Conservation (phyloP, 2,113 vertebrate species). For the Calyptomena viridis region DNA sequence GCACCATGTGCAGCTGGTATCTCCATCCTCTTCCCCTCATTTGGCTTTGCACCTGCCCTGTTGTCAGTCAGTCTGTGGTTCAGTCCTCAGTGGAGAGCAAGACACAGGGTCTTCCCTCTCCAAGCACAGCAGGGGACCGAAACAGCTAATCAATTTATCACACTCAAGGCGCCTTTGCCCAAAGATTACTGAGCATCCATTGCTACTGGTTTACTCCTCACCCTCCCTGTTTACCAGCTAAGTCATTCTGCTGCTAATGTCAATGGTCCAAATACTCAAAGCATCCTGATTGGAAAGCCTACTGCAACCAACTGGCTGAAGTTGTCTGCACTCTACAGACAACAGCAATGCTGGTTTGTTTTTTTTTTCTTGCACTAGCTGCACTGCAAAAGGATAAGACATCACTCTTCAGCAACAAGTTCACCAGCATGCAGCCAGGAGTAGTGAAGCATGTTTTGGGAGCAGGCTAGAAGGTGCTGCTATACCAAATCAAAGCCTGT, state of each 20-base stretch:
- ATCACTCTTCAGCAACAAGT: background rate
- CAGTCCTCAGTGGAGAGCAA: background rate
- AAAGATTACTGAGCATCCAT: background rate
- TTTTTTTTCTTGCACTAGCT: background rate
- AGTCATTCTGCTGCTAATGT: background rate
- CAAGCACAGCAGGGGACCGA: background rate
- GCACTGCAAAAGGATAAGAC: background rate
- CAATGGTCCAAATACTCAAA: background rate
- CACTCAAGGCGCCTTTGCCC: fast-evolving
- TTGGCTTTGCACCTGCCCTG: background rate
- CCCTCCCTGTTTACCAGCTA: background rate
- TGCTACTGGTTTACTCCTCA: background rate
- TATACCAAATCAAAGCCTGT: background rate
- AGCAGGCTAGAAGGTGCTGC: background rate
- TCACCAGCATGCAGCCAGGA: background rate
- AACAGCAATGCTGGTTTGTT: background rate
- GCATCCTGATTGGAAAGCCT: background rate
- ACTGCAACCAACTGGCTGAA: background rate
- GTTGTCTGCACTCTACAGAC: background rate
- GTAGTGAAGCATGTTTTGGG: background rate
- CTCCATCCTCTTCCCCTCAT: background rate
- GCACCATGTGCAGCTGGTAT: background rate
- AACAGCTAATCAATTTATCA: background rate
- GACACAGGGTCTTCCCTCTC: background rate
- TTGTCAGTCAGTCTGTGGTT: background rate